Conservation (phyloP, 2,113 vertebrate species). For the Microtus ochrogaster region DNA sequence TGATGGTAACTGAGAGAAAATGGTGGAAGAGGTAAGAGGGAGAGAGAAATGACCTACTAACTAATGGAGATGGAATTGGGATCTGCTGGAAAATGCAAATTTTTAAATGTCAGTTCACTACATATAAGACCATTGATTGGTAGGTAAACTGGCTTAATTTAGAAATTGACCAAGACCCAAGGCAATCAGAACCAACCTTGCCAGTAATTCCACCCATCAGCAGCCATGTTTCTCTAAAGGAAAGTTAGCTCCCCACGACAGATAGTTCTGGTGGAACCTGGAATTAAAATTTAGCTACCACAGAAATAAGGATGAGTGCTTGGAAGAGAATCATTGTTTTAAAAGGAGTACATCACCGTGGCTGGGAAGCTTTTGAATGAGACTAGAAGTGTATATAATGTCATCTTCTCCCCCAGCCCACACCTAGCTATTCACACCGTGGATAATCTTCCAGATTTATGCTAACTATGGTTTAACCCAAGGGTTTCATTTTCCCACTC, state of each 20-base stretch:
- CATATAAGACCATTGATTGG: background rate
- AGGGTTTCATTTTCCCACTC: background rate
- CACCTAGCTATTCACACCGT: background rate
- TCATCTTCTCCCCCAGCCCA: fast-evolving
- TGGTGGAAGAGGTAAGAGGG: background rate
- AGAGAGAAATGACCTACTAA: background rate
- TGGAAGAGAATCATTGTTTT: background rate
- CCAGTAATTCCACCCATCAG: background rate
- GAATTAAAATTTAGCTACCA: background rate
- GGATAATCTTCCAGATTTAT: background rate
- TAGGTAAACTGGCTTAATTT: background rate
- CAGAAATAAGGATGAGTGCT: background rate
- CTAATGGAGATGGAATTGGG: background rate
- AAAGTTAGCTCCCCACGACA: background rate
- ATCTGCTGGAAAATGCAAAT: background rate
- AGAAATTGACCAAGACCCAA: background rate
- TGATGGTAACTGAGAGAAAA: background rate
- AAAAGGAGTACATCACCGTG: background rate
- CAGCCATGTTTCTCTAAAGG: background rate
- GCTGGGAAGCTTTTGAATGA: background rate
- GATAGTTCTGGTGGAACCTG: background rate
- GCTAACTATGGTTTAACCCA: background rate
- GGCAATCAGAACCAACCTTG: background rate
- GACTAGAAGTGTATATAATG: background rate
- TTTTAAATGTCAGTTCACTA: background rate